Conservation (phyloP, 2,113 vertebrate genomes). For the Vombatus ursinus region DNA sequence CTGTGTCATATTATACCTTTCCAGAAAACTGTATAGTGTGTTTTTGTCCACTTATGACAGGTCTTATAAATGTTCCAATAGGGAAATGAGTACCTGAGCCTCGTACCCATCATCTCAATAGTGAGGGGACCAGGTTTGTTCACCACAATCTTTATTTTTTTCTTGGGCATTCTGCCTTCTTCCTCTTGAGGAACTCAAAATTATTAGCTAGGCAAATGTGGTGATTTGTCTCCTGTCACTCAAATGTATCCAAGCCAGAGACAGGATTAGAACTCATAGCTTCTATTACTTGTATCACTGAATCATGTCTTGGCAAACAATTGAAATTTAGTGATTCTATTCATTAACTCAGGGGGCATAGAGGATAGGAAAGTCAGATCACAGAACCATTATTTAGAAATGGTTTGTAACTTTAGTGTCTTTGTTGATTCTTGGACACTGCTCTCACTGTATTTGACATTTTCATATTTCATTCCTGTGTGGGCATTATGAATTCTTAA, state of each 20-base stretch:
- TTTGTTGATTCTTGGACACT: neutral
- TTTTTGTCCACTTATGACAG: neutral
- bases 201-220: neutral
- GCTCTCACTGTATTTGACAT: neutral
- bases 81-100: slow-evolving; percentile 13
- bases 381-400: neutral
- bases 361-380: neutral
- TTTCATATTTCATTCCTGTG: neutral
- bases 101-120: neutral
- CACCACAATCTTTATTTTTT: neutral
- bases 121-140: neutral
- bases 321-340: neutral
- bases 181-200: neutral
- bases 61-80: slow-evolving; percentile 13
- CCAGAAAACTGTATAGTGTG: neutral
- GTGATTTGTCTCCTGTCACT: neutral
- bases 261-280: neutral
- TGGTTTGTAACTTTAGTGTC: neutral
- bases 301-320: neutral
- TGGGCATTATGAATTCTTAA: neutral
- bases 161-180: neutral
- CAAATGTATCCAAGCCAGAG: neutral
- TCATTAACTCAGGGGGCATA: neutral
- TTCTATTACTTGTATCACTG: neutral
- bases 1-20: neutral